phyloP scores from a whole-genome alignment of 2,888 invertebrate species.

The Lasioglossum morio region DNA sequence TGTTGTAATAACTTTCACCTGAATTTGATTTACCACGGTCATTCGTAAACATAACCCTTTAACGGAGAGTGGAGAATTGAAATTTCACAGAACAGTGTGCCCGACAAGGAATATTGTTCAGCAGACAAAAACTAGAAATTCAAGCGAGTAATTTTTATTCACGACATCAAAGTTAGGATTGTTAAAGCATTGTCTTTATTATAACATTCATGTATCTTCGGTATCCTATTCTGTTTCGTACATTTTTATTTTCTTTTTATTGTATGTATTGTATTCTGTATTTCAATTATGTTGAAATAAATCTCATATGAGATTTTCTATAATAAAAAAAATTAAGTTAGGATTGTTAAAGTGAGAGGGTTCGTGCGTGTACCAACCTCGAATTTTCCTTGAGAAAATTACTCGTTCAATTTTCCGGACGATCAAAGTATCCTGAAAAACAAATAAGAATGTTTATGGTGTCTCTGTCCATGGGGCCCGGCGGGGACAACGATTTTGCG shows the following conservation, averaged over 20 bases:
- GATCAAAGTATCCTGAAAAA: not conserved
- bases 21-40: not conserved
- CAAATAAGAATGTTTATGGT: not conserved
- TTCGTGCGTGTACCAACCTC: too few relatives aligned
- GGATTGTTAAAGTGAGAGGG: too few relatives aligned
- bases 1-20: not conserved
- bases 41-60: not conserved
- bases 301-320: too few relatives aligned
- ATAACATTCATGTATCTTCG: too few relatives aligned
- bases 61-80: not conserved
- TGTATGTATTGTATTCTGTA: too few relatives aligned
- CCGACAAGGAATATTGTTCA: not conserved
- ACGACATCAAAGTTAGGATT: too few relatives aligned
- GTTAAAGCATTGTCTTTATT: too few relatives aligned
- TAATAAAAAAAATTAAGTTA: too few relatives aligned
- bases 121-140: not conserved
- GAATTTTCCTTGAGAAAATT: not conserved
- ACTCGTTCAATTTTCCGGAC: not conserved
- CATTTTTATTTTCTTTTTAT: too few relatives aligned
- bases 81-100: not conserved
- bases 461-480: not conserved
- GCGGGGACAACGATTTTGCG: not conserved
- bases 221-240: too few relatives aligned
- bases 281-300: too few relatives aligned
- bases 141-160: not conserved